Percentiles rank a stretch among this genome's conserved stretches.
phyloP scores from a whole-genome alignment of 2,113 vertebrate genomes.

The Pelecanus crispus region DNA sequence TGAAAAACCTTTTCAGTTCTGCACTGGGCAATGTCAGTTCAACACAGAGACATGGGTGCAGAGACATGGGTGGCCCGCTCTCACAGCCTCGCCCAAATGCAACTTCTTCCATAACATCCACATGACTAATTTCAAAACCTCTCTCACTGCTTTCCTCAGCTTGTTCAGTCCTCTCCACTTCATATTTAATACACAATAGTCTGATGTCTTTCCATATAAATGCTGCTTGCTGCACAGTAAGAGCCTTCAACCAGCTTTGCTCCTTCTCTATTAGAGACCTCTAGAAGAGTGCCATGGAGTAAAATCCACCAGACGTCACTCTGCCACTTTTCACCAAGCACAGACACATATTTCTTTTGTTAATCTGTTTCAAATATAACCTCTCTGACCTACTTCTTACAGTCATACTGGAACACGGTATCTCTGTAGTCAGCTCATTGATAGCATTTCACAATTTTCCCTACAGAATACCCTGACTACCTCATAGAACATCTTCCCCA shows the following conservation, averaged over 20 bases:
- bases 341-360: not conserved
- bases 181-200: not conserved
- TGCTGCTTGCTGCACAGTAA: not conserved
- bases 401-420: not conserved
- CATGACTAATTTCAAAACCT: not conserved
- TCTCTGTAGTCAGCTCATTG: not conserved
- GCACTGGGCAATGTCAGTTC: not conserved
- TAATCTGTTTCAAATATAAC: slow-evolving; percentile 8
- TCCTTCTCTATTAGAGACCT: not conserved
- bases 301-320: not conserved
- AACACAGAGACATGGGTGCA: not conserved
- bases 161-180: not conserved
- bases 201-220: not conserved
- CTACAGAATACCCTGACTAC: not conserved
- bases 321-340: not conserved
- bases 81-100: not conserved
- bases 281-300: not conserved
- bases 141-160: not conserved
- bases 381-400: not conserved
- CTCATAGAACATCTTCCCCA: not conserved
- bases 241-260: not conserved
- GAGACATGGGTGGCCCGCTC: not conserved
- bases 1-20: not conserved
- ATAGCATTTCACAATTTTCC: not conserved
- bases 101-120: not conserved